phyloP scores from a whole-genome alignment of 2,113 vertebrate genomes.

The Nyctibius bracteatus region DNA sequence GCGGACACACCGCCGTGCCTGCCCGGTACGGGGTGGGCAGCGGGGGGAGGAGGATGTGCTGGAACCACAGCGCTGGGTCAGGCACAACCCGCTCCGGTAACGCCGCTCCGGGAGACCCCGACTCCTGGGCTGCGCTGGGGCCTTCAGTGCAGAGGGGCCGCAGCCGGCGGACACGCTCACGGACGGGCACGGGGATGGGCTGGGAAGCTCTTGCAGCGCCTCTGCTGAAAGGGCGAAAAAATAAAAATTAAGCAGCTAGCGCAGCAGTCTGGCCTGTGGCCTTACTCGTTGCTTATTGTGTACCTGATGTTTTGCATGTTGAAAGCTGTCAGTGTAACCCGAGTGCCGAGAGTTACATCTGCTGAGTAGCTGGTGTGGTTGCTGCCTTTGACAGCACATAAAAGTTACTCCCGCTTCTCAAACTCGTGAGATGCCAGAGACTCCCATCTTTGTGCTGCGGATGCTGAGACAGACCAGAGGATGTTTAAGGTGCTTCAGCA shows the following conservation, averaged over 20 bases:
- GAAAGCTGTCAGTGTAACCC: neutral
- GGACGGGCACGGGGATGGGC: neutral
- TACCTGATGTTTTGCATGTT: rapidly evolving
- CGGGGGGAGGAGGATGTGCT: no score
- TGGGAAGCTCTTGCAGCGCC: no score
- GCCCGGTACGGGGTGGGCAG: no score
- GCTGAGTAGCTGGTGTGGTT: neutral
- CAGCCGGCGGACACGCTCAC: neutral
- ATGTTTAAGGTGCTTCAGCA: rapidly evolving
- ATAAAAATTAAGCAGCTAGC: neutral
- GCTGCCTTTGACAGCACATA: neutral
- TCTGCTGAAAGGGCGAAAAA: neutral
- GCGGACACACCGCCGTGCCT: rapidly evolving
- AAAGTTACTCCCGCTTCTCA: neutral
- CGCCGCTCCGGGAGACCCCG: neutral
- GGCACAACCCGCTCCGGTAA: neutral
- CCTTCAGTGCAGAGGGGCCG: neutral
- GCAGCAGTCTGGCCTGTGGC: neutral
- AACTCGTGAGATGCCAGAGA: rapidly evolving
- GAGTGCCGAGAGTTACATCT: neutral
- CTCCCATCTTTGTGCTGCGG: neutral
- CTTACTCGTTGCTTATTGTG: rapidly evolving
- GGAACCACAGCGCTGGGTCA: neutral
- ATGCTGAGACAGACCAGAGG: neutral
- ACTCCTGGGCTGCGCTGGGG: neutral